These are phyloP conservation scores for Toxonevra muliebris DNA, from an alignment of 2,888 invertebrate genomes.

Conservation along the genomic window DNA sequence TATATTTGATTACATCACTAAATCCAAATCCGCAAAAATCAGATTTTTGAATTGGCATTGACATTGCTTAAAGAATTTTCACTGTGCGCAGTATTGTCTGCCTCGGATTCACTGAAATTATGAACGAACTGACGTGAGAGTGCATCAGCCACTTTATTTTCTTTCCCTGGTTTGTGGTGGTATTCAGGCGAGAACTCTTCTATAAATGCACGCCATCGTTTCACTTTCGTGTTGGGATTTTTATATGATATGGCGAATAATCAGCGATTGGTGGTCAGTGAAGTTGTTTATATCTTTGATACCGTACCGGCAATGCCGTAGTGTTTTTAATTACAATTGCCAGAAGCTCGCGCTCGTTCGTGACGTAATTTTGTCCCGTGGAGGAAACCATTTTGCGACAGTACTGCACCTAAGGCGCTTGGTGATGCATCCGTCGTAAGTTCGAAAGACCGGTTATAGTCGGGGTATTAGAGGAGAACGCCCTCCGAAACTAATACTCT, in stretches of 20 bases:
- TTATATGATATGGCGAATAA: slow-evolving; percentile 20
- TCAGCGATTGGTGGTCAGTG: slow-evolving; percentile 21
- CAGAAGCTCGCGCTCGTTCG: slow-evolving; percentile 25
- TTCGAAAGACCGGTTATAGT: no score
- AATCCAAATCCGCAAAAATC: no score
- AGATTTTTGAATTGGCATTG: slow-evolving; percentile 34
- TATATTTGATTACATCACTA: no score
- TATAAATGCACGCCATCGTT: slow-evolving; percentile 22
- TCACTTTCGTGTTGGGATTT: slow-evolving; percentile 23
- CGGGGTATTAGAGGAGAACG: no score
- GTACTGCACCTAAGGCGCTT: no score
- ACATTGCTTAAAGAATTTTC: slow-evolving; percentile 25
- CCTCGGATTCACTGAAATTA: slow-evolving; percentile 14
- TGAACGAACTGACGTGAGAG: slow-evolving; percentile 34
- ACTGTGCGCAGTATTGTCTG: slow-evolving; percentile 19
- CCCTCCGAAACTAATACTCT: no score
- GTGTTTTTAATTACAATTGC: slow-evolving; percentile 18
- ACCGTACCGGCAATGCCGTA: slow-evolving; percentile 25
- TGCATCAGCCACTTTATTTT: slow-evolving; percentile 37
- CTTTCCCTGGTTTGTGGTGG: slow-evolving; percentile 35
- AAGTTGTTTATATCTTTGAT: slow-evolving; percentile 21
- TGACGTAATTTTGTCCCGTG: slow-evolving; percentile 20
- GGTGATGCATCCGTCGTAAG: no score
- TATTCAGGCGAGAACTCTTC: slow-evolving; percentile 28
- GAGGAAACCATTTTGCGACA: no score